These are phyloP conservation scores for Troilus luridus DNA, from an alignment of 2,888 invertebrate genomes.

Conservation along the genomic window DNA sequence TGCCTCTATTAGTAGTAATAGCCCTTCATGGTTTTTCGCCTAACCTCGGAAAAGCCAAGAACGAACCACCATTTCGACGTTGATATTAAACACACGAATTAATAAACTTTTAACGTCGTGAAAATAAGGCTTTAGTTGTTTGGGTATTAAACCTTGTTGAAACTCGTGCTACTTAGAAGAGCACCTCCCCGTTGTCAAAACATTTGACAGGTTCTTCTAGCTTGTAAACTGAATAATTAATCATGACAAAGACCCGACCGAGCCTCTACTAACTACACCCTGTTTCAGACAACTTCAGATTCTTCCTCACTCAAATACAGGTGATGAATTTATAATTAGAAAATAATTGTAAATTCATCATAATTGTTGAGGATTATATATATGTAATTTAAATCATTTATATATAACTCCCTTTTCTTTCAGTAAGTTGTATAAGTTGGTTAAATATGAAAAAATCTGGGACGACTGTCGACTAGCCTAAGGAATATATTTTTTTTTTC, in stretches of 20 bases:
- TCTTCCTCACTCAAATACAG: background rate
- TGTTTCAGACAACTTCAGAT: background rate
- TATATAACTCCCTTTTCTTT: too few relatives aligned
- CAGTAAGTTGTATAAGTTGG: too few relatives aligned
- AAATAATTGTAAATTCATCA: background rate
- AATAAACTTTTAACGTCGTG: background rate
- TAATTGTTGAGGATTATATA: background rate
- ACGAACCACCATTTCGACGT: background rate
- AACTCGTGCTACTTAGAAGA: background rate
- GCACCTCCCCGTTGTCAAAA: constrained; percentile 1
- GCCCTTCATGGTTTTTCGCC: too few relatives aligned
- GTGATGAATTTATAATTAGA: background rate
- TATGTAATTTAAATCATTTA: too few relatives aligned
- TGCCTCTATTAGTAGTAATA: too few relatives aligned
- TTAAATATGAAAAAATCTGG: too few relatives aligned
- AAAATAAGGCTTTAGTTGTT: constrained; percentile 10
- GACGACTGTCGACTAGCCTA: too few relatives aligned
- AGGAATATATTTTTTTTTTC: too few relatives aligned
- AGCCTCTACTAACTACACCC: background rate
- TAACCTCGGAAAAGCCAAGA: background rate
- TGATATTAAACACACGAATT: background rate
- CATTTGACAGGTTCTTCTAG: constrained; percentile 25
- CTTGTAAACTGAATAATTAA: constrained; percentile 21
- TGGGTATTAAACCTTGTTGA: background rate
- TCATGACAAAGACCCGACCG: constrained; percentile 23